Conservation (phyloP, 1,140 invertebrate species). For the Ruditapes philippinarum region DNA sequence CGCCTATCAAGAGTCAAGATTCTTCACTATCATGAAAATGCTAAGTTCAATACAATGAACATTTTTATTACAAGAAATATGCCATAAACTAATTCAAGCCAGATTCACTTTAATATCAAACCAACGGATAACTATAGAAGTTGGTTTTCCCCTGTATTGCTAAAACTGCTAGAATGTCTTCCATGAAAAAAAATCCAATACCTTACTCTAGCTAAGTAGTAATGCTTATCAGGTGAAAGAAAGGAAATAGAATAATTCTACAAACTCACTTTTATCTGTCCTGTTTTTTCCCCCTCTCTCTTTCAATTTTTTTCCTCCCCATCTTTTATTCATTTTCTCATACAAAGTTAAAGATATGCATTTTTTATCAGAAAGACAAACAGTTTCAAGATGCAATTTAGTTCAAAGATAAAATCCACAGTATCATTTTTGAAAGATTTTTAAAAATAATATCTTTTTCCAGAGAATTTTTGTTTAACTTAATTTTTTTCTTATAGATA, state of each 20-base stretch:
- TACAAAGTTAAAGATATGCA: no score
- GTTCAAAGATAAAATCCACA: no score
- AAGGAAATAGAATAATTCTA: constrained; percentile 19
- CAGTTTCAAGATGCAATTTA: no score
- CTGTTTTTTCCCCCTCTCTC: not conserved
- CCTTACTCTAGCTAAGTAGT: not conserved
- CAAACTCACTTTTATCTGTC: not conserved
- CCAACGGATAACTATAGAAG: not conserved
- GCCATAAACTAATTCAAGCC: constrained; percentile 58
- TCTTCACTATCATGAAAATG: not conserved
- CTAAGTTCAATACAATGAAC: constrained; percentile 35
- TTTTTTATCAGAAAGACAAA: no score
- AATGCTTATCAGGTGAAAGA: constrained; percentile 29
- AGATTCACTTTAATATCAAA: constrained; percentile 43
- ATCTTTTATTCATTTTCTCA: not conserved
- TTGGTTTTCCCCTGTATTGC: no score
- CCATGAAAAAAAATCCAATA: constrained; percentile 48
- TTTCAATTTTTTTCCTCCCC: not conserved
- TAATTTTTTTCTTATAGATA: no score
- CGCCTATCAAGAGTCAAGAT: not conserved
- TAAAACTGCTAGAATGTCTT: constrained; percentile 20
- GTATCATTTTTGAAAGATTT: no score
- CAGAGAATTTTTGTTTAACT: no score
- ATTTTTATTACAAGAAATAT: constrained; percentile 26
- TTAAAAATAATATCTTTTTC: no score